Percentiles rank a stretch among this genome's conserved stretches.
Evolutionary conservation across 2,797 vertebrate genomes (phyloP).

Genomic region (Manis crassicaudata): DNA sequence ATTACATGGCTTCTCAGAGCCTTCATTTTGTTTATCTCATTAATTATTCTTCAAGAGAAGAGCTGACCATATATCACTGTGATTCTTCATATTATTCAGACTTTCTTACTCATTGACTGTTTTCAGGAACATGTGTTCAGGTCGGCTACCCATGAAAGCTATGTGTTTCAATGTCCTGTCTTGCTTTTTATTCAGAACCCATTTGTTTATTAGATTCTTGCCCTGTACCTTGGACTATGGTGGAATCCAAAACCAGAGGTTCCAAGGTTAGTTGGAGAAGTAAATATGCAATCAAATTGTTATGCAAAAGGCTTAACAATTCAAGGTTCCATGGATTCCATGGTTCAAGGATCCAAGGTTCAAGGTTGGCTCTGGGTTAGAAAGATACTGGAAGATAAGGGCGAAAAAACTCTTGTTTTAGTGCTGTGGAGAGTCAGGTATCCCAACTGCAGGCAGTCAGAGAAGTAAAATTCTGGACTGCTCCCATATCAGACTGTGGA

Average conservation of each 20-base stretch:
- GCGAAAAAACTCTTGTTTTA: not conserved
- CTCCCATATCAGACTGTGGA: not conserved
- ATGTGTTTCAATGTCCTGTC: not conserved
- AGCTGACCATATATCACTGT: not conserved
- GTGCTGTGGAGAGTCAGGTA: not conserved
- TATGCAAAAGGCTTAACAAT: not conserved
- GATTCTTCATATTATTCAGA: not conserved
- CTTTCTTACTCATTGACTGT: not conserved
- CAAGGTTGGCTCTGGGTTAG: not conserved
- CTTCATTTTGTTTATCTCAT: not conserved
- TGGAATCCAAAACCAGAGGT: not conserved
- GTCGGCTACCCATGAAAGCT: not conserved
- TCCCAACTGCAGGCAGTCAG: not conserved
- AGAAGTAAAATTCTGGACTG: not conserved
- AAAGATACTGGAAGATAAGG: not conserved
- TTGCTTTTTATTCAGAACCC: not conserved
- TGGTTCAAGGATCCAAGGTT: no score
- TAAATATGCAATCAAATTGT: not conserved
- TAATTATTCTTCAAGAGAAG: not conserved
- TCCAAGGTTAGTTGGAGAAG: constrained; percentile 12
- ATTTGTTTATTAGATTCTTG: not conserved
- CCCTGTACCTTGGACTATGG: not conserved
- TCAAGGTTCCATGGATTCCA: no score
- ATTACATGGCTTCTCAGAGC: not conserved
- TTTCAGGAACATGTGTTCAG: not conserved